Percentiles rank a stretch among this genome's conserved stretches.
Evolutionary conservation across 2,797 vertebrate genomes (phyloP).

Genomic region (Sebastes oblongus): DNA sequence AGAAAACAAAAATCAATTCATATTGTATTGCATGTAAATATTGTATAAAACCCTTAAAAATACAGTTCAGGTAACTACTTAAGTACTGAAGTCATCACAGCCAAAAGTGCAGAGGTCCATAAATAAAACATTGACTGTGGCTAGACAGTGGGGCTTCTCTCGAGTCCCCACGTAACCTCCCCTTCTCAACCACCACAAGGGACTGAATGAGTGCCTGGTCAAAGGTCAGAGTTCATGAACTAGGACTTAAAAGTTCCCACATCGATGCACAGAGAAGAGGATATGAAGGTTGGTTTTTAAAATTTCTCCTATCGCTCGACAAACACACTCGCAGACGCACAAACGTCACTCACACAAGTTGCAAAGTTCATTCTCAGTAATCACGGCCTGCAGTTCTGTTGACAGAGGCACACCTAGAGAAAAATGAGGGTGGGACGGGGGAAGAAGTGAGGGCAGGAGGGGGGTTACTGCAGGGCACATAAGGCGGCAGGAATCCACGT

Average conservation of each 20-base stretch:
- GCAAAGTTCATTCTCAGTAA: conserved; percentile 64
- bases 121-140: conserved; percentile 83
- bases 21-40: conserved; percentile 88
- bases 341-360: conserved; percentile 52
- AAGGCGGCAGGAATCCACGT: conserved; percentile 59
- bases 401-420: conserved; percentile 72
- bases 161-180: conserved; percentile 49
- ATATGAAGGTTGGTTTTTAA: conserved; percentile 52
- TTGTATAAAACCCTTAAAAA: conserved; percentile 90
- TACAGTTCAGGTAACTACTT: conserved; percentile 87
- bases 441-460: conserved; percentile 4
- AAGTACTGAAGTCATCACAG: conserved; percentile 88
- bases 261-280: conserved; percentile 52
- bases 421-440: conserved; percentile 31
- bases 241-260: conserved; percentile 78
- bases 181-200: conserved; percentile 57
- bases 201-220: conserved; percentile 77
- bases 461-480: conserved; percentile 58
- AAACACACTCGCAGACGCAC: conserved; percentile 55
- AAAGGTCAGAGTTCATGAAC: conserved; percentile 84
- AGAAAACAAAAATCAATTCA: conserved; percentile 72
- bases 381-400: conserved; percentile 64
- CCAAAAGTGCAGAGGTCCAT: conserved; percentile 90
- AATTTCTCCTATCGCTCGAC: conserved; percentile 44
- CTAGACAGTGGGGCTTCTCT: conserved; percentile 64